Conservation (phyloP, 2,113 vertebrate species). For the Sinocyclocheilus maitianheensis region DNA sequence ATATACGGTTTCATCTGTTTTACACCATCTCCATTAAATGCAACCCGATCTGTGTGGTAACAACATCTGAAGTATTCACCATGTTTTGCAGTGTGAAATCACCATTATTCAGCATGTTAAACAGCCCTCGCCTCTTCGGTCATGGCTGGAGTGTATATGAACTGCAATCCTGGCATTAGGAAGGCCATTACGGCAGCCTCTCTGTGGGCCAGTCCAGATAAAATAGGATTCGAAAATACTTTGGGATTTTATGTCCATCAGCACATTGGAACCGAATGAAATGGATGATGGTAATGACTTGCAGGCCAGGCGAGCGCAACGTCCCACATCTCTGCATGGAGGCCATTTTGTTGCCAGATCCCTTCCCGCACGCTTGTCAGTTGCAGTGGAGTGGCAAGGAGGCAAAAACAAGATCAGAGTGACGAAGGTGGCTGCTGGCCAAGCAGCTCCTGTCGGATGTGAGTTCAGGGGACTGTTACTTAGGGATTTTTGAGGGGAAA, state of each 20-base stretch:
- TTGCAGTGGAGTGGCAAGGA: slow-evolving; percentile 37
- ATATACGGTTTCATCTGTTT: slow-evolving; percentile 45
- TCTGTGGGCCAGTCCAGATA: slow-evolving; percentile 18
- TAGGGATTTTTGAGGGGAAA: slow-evolving; percentile 44
- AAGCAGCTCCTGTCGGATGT: slow-evolving; percentile 43
- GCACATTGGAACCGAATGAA: slow-evolving; percentile 36
- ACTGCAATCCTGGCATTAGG: slow-evolving; percentile 30
- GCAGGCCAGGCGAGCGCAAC: not conserved
- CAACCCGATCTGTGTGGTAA: slow-evolving; percentile 47
- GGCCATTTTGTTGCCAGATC: slow-evolving; percentile 49
- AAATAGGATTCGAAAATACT: slow-evolving; percentile 17
- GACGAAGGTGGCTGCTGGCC: slow-evolving; percentile 37
- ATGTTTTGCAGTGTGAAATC: slow-evolving; percentile 43
- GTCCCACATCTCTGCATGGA: slow-evolving; percentile 30
- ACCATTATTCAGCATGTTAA: slow-evolving; percentile 40
- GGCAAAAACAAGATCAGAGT: slow-evolving; percentile 47
- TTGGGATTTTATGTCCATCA: slow-evolving; percentile 52
- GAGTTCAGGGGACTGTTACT: slow-evolving; percentile 33
- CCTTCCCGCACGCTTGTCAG: slow-evolving; percentile 40
- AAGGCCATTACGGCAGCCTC: slow-evolving; percentile 11
- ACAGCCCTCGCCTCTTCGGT: slow-evolving; percentile 1
- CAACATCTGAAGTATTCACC: not conserved
- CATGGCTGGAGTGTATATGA: not conserved
- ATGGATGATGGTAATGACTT: slow-evolving; percentile 54
- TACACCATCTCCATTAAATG: slow-evolving; percentile 20